Base-by-base conservation (phyloP, 2,888 invertebrate genomes). In the Steromphala cineraria region DNA sequence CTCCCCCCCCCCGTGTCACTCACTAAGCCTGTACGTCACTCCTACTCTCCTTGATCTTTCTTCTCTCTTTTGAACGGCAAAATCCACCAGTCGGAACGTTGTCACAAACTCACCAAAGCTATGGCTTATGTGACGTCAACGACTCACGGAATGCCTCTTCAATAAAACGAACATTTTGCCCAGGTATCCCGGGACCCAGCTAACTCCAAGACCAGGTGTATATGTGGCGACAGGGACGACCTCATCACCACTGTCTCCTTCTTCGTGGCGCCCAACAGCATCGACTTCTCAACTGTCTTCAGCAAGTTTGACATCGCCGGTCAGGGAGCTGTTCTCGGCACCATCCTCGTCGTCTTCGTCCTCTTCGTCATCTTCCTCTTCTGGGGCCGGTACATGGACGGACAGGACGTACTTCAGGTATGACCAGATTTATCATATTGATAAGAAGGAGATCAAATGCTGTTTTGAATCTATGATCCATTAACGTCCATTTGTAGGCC, bases 201-300 rank as follows among this genome's bases (percentile, higher is more conserved):
- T 0, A 79, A 77, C 19, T 67, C 67, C 17, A 46, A 75, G 28
- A 71, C 81, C 21, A 74, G 24, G 15, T 83, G 83, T 28, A 71
- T 36, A 10, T 83, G 83, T 24, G 55, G 56, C 31, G 53, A 74
- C 17, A 21, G 31, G 2, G 56, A 75, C 13, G 62, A 83, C 19
- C n/a, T 79, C n/a, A 74, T 81, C 28, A 75, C 52, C 31, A 80
- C 86, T 4, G 85, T 87, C 17, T 91, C 93, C 28, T 92, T 92
- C 79, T 87, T 85, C 53, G 89, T 93, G 0, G 88, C 91, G 56
- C 92, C 92, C 1, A 94, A 93, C 86, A 87, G 90, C 7, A 91
- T 94, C 7, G 91, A 94, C 87, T 94, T 94, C 86, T 85, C 87
- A 36, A 91, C 89, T 21, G 92, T 93, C 3, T 93, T 93, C 80